Conservation (phyloP, 2,797 vertebrate species). For the Nyctibius grandis region DNA sequence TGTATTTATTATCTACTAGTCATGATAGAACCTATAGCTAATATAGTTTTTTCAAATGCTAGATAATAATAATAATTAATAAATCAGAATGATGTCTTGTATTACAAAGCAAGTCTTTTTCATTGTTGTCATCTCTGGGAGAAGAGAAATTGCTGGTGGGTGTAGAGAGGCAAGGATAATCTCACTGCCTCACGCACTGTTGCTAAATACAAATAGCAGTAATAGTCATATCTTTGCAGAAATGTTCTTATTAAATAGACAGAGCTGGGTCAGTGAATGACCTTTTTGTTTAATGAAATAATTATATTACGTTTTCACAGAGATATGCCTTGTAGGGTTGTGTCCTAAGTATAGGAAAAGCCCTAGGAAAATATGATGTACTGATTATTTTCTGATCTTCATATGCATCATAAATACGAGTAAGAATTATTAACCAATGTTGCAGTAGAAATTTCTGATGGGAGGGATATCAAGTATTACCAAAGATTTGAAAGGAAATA, state of each 20-base stretch:
- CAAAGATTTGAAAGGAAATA: not conserved
- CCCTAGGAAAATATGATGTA: not conserved
- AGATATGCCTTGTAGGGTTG: not conserved
- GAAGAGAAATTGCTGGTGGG: not conserved
- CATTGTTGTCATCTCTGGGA: not conserved
- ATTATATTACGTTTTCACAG: not conserved
- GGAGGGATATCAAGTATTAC: not conserved
- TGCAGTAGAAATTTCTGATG: not conserved
- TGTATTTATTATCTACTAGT: not conserved
- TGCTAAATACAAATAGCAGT: not conserved
- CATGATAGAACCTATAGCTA: not conserved
- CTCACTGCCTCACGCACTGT: not conserved
- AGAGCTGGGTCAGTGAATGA: not conserved
- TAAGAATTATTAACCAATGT: not conserved
- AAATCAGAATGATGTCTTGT: not conserved
- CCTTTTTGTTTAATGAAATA: conserved; percentile 26
- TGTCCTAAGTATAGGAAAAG: not conserved
- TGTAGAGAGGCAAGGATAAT: not conserved
- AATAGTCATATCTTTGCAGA: not conserved
- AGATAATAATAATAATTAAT: not conserved
- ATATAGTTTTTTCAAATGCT: not conserved
- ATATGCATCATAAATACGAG: not conserved
- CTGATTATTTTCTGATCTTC: not conserved
- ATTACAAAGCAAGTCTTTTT: not conserved
- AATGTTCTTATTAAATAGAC: conserved; percentile 3